These are phyloP conservation scores for Egretta garzetta DNA, from an alignment of 2,113 vertebrate species.

Conservation along the genomic window DNA sequence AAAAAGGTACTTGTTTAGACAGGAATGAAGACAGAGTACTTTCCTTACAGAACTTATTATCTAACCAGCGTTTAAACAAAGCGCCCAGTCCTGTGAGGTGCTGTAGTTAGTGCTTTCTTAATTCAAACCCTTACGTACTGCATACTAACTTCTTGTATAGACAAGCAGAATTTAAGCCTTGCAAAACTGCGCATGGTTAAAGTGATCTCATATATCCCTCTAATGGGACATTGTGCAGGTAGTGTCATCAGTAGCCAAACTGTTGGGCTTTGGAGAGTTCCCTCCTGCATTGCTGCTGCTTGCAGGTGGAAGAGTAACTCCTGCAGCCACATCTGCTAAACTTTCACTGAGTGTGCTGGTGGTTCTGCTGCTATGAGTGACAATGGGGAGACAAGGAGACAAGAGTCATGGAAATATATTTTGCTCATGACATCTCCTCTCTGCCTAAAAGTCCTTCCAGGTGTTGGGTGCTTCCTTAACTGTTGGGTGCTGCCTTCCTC, in stretches of 20 bases:
- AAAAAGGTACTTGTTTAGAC: neutral
- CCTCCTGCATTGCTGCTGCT: neutral
- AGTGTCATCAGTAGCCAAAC: neutral
- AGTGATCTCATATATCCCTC: neutral
- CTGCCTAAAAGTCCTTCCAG: neutral
- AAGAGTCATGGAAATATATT: neutral
- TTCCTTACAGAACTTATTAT: slow-evolving; percentile 1
- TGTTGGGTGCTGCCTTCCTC: neutral
- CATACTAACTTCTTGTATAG: neutral
- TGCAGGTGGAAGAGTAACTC: neutral
- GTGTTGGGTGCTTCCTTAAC: neutral
- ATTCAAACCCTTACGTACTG: neutral
- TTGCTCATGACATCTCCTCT: neutral
- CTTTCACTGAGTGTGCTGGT: too few species aligned
- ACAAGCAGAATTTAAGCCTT: slow-evolving; percentile 14
- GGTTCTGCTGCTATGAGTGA: neutral
- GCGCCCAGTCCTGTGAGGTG: neutral
- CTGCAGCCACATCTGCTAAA: neutral
- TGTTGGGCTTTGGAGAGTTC: neutral
- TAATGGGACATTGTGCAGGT: neutral
- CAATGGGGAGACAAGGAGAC: neutral
- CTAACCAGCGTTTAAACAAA: neutral
- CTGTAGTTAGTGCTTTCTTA: neutral
- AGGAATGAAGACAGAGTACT: neutral
- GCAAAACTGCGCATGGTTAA: neutral